A percentile compares a stretch with the other conserved stretches of the same genome.
Evolutionary conservation across 2,797 vertebrate species (phyloP).

Genomic region (Enteromius radiatus): DNA sequence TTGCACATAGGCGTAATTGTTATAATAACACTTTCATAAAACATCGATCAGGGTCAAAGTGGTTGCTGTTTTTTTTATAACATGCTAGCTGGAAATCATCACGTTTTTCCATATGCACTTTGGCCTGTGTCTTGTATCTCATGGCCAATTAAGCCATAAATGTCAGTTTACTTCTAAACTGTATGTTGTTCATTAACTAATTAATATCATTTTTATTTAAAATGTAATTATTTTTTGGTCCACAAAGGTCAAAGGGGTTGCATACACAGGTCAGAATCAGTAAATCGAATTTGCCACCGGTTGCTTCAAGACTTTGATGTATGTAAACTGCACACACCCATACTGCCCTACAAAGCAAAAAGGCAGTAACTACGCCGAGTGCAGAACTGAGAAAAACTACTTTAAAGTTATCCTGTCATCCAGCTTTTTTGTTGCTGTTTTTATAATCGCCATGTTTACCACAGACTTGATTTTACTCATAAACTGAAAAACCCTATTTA

Average conservation of each 20-base stretch:
- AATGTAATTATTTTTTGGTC: not conserved
- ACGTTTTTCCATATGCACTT: slow-evolving; percentile 2
- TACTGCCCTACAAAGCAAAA: too few species aligned
- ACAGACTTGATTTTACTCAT: not conserved
- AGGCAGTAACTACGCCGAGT: too few species aligned
- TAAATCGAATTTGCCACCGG: not conserved
- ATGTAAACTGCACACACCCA: not conserved
- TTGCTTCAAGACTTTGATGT: not conserved
- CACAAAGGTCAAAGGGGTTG: not conserved
- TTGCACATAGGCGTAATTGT: not conserved
- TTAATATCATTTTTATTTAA: not conserved
- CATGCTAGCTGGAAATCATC: not conserved
- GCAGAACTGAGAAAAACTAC: too few species aligned
- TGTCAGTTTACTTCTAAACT: not conserved
- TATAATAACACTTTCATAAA: slow-evolving; percentile 4
- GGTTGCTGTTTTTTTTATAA: slow-evolving; percentile 6
- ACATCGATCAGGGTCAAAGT: not conserved
- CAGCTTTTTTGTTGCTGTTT: too few species aligned
- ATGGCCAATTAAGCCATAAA: slow-evolving; percentile 23
- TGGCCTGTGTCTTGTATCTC: not conserved
- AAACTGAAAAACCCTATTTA: not conserved
- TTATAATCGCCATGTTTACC: not conserved
- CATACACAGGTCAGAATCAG: not conserved
- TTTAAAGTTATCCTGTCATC: too few species aligned
- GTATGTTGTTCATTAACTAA: not conserved